phyloP scores from a whole-genome alignment of 2,797 vertebrate species.

The Apodemus agrarius region DNA sequence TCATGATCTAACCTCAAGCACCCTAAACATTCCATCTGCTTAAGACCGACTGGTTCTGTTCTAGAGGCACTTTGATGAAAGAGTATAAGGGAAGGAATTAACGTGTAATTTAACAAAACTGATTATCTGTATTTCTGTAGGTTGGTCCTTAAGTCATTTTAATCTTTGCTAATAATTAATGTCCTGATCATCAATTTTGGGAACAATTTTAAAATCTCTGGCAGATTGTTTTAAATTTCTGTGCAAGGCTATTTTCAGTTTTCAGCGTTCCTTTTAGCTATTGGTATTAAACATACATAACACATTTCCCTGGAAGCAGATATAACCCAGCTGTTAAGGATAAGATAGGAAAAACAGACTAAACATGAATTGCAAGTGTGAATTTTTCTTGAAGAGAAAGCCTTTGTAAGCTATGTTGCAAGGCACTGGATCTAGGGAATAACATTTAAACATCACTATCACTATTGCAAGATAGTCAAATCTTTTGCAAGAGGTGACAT shows the following conservation, averaged over 20 bases:
- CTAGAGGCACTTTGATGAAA: conserved; percentile 32
- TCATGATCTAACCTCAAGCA: background rate
- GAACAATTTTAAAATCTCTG: conserved; percentile 66
- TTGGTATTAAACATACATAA: conserved; percentile 84
- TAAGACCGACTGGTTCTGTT: background rate
- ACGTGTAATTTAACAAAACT: conserved; percentile 52
- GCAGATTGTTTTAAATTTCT: conserved; percentile 76
- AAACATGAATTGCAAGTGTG: conserved; percentile 80
- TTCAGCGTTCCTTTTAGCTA: conserved; percentile 77
- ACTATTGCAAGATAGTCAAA: conserved; percentile 53
- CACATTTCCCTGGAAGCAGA: conserved; percentile 82
- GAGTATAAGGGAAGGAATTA: conserved; percentile 39
- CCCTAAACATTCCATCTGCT: background rate
- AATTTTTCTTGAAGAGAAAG: conserved; percentile 81
- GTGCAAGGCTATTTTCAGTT: conserved; percentile 81
- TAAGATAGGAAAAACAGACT: conserved; percentile 82
- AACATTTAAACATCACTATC: conserved; percentile 67
- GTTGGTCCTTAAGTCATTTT: conserved; percentile 14
- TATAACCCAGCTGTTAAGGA: conserved; percentile 81
- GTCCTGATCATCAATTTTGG: conserved; percentile 47
- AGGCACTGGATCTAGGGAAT: conserved; percentile 72
- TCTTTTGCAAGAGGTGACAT: conserved; percentile 67
- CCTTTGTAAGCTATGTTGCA: conserved; percentile 70
- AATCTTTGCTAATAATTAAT: conserved; percentile 61
- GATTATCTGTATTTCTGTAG: conserved; percentile 42